Evolutionary conservation across 2,113 vertebrate genomes (phyloP).

Genomic region (Podiceps cristatus): DNA sequence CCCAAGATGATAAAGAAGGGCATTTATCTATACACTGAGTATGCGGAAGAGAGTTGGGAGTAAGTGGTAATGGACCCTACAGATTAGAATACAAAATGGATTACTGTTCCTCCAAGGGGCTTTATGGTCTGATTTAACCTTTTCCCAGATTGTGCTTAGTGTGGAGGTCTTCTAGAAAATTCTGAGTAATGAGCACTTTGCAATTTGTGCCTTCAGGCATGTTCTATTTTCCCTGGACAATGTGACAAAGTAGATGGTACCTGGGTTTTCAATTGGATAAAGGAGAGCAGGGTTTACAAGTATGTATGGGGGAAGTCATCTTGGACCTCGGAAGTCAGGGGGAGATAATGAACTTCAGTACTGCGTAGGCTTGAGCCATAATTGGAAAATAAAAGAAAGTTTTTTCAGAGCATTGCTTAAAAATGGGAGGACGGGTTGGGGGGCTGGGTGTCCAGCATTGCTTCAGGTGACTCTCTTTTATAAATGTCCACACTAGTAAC

Average conservation of each 20-base stretch:
- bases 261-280: not conserved
- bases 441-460: slow-evolving; percentile 62
- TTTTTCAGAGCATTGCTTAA: slow-evolving; percentile 22
- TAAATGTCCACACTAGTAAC: slow-evolving; percentile 78
- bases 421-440: slow-evolving; percentile 58
- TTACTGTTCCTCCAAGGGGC: not conserved
- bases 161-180: slow-evolving; percentile 18
- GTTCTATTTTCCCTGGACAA: slow-evolving; percentile 9
- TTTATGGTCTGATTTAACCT: not conserved
- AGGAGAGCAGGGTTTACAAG: not conserved
- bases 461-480: slow-evolving; percentile 73
- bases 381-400: not conserved
- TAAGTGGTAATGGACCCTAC: not conserved
- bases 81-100: slow-evolving; percentile 1
- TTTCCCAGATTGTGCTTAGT: not conserved
- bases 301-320: not conserved
- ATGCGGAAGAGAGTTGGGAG: not conserved
- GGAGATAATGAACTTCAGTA: not conserved
- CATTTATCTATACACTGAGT: not conserved
- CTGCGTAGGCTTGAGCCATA: not conserved
- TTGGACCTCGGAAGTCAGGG: not conserved
- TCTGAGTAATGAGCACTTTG: not conserved
- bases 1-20: not conserved
- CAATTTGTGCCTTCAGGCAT: not conserved
- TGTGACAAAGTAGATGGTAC: slow-evolving; percentile 9